Evolutionary conservation across 2,888 invertebrate genomes (phyloP), one percentile per base, ranked within the genome.

Genomic region (Dolichopus griseipennis): DNA sequence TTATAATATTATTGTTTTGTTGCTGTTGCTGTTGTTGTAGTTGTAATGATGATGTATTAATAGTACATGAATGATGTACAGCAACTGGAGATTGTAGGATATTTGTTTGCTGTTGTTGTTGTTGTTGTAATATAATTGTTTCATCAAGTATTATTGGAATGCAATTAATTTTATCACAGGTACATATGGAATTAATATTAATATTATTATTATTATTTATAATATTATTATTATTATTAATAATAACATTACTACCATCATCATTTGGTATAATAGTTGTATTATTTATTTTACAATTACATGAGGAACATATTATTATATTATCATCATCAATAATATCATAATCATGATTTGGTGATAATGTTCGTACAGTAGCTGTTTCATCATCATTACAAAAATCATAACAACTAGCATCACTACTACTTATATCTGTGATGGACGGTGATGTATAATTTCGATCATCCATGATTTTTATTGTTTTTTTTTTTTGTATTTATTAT

Each of bases 231-330:
- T 27, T 27, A 63, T 27, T 27, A 18, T 3, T 63, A 63, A 3
- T 61, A 22, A 10, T 61, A 61, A 37, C 8, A 27, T 9, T 61
- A 21, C 6, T 22, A 15, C 15, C 63, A 63, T 18, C 18, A 27
- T 27, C 3, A 27, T 27, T 61, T 61, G 20, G 18, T 61, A 18
- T 61, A 61, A 61, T 61, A 21, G 37, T 37, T 10, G 8, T 37
- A 37, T 37, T 52, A 52, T 52, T 52, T 18, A 52, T 52, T 52
- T 52, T 52, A 52, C 52, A 52, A 63, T 63, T 63, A 63, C 63
- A 63, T 27, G 27, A 63, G 63, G 63, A 63, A 63, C 63, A 63
- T 63, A 63, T 27, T 63, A 63, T n/a, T 63, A 63, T 27, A 63
- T 63, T 52, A 52, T 52, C 52, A 52, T 52, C 52, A 52, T 52